Evolutionary conservation across 1,140 invertebrate species (phyloP), one percentile per base, ranked within the genome.

Genomic region (Drosophila bocki): DNA sequence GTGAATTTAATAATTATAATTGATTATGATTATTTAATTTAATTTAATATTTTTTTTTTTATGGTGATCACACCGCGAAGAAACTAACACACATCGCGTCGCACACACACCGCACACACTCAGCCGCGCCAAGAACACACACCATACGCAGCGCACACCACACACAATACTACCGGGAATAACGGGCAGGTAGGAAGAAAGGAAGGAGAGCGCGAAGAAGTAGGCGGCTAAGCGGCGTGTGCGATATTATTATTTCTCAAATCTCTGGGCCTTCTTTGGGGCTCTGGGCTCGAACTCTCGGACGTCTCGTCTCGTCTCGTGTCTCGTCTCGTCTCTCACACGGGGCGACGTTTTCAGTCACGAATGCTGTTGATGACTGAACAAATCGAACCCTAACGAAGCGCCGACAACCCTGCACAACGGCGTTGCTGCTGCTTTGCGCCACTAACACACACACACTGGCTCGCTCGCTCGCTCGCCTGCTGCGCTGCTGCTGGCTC

Each of bases 291-390:
- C 75, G 68, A 71, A 72, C 54, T 67, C 42, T 63, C 51, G 29
- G n/a, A 76, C 57, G 61, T 78, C 80, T 19, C 44, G 42, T 44
- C 42, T 80, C 67, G 75, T 62, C 51, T 77, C 82, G 74, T 69
- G 54, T 53, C 44, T 59, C 56, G 75, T 67, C 44, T 75, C 77
- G 78, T 72, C 68, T 47, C 64, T 76, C 68, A 78, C 70, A 70
- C 82, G 77, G 60, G 53, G 78, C 88, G 91, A 91, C 87, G 91
- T 92, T 88, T 83, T 85, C 91, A 91, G 91, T 92, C 91, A 92
- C 87, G 91, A 92, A 91, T 92, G 90, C 91, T 90, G 91, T 91
- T 92, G 84, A 90, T 87, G 91, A 92, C 91, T 92, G 88, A 92
- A 91, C 76, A 91, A 78, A 86, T 82, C 63, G 84, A 86, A 87